Percentiles rank a stretch among this genome's conserved stretches.
These are phyloP conservation scores for Atopsyche davidsoni DNA, from an alignment of 1,140 invertebrate genomes.

Conservation along the genomic window DNA sequence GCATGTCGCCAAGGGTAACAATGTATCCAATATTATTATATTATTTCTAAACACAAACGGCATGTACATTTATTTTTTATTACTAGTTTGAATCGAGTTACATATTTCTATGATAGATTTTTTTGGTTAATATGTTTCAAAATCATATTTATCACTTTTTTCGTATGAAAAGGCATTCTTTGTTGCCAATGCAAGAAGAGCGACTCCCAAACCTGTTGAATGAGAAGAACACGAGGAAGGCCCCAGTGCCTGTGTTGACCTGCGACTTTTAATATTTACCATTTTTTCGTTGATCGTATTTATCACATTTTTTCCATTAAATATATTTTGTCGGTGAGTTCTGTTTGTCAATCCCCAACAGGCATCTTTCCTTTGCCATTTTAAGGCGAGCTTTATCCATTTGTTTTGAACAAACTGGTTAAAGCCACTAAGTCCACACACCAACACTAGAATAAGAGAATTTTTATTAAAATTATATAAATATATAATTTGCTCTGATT, in stretches of 20 bases:
- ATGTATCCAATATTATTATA: too few species aligned
- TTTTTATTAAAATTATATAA: not conserved
- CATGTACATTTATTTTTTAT: too few species aligned
- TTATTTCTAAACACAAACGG: too few species aligned
- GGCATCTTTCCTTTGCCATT: slow-evolving; percentile 18
- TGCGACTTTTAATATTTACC: not conserved
- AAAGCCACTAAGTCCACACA: slow-evolving; percentile 20
- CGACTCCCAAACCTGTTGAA: slow-evolving; percentile 17
- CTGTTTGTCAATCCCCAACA: slow-evolving; percentile 18
- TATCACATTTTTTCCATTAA: not conserved
- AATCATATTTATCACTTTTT: not conserved
- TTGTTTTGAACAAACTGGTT: slow-evolving; percentile 7
- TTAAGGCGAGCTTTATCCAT: slow-evolving; percentile 11
- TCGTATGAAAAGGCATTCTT: slow-evolving; percentile 1
- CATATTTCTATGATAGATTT: too few species aligned
- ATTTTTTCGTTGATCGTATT: not conserved
- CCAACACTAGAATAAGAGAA: slow-evolving; percentile 21
- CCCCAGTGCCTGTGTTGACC: slow-evolving; percentile 16
- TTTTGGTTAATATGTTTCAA: too few species aligned
- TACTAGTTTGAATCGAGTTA: too few species aligned
- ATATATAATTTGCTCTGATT: too few species aligned
- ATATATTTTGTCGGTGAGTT: not conserved
- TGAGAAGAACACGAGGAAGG: slow-evolving; percentile 14
- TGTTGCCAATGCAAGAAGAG: slow-evolving; percentile 8
- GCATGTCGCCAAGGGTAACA: too few species aligned